Evolutionary conservation across 2,113 vertebrate species (phyloP).

Genomic region (Laterallus jamaicensis): DNA sequence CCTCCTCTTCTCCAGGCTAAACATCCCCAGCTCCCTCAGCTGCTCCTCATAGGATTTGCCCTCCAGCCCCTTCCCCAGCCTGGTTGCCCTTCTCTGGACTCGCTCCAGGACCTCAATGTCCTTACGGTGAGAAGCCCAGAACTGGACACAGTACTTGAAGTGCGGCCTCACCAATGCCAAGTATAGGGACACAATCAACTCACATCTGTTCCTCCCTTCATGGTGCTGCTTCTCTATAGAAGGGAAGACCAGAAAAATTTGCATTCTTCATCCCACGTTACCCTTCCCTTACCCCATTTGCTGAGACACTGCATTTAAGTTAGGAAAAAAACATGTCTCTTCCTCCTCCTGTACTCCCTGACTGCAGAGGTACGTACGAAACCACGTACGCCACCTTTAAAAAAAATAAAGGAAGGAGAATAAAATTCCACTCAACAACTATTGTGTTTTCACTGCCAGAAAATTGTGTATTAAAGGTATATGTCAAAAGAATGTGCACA

Average conservation of each 20-base stretch:
- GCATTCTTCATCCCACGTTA: not conserved
- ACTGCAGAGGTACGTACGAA: not conserved
- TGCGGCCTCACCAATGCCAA: too few relatives aligned
- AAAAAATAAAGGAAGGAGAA: not conserved
- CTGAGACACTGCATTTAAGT: not conserved
- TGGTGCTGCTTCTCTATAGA: not conserved
- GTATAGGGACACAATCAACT: too few relatives aligned
- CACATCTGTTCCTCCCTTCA: not conserved
- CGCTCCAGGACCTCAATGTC: too few relatives aligned
- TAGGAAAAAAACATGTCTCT: not conserved
- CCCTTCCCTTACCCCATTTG: not conserved
- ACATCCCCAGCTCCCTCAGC: too few relatives aligned
- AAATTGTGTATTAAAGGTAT: rapidly evolving
- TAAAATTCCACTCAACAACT: not conserved
- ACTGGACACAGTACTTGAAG: too few relatives aligned
- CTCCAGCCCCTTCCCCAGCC: too few relatives aligned
- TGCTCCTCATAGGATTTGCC: too few relatives aligned
- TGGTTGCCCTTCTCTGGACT: too few relatives aligned
- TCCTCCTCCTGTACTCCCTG: not conserved
- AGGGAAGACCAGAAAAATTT: not conserved
- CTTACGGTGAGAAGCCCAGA: too few relatives aligned
- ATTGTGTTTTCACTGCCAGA: not conserved
- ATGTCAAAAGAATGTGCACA: not conserved
- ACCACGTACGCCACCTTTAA: not conserved
- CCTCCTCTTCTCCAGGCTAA: too few relatives aligned